Evolutionary conservation across 53 echinoderm and acorn worm genomes (phyloP).

Genomic region (Pentamera pediparva): DNA sequence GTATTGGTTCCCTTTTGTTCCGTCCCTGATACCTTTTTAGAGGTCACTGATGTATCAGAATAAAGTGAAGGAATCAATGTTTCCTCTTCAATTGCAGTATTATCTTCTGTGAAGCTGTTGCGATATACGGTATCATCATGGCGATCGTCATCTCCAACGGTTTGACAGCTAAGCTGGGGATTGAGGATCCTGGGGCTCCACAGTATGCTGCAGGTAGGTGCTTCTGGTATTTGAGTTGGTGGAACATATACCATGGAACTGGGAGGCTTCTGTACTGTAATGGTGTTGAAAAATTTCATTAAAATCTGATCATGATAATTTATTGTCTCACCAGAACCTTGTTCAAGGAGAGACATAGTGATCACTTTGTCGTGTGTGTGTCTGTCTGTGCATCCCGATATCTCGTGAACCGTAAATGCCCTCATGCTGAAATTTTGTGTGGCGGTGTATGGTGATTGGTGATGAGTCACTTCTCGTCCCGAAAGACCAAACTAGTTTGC

Average conservation of each 20-base stretch:
- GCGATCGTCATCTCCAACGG: constrained; percentile 81
- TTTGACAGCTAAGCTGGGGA: not conserved
- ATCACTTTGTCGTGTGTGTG: not conserved
- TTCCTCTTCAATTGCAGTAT: constrained; percentile 49
- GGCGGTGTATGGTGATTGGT: no score
- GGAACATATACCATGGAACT: no score
- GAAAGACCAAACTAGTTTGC: no score
- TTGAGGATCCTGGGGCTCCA: not conserved
- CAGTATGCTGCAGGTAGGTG: constrained; percentile 31
- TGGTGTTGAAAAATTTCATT: not conserved
- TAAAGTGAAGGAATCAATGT: no score
- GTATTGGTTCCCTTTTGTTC: no score
- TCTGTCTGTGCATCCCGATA: no score
- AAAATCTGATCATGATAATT: not conserved
- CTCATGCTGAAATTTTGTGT: no score
- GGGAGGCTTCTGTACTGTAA: not conserved
- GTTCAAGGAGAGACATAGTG: not conserved
- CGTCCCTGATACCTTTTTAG: no score
- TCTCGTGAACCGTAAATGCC: no score
- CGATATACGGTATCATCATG: constrained; percentile 93
- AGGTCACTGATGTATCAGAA: no score
- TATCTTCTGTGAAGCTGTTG: constrained; percentile 99
- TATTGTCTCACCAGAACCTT: not conserved
- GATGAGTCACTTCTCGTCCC: no score
- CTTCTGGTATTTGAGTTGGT: no score